Evolutionary conservation across 2,797 vertebrate species (phyloP), one percentile per base, ranked within the genome.

Genomic region (Sparidentex hasta): DNA sequence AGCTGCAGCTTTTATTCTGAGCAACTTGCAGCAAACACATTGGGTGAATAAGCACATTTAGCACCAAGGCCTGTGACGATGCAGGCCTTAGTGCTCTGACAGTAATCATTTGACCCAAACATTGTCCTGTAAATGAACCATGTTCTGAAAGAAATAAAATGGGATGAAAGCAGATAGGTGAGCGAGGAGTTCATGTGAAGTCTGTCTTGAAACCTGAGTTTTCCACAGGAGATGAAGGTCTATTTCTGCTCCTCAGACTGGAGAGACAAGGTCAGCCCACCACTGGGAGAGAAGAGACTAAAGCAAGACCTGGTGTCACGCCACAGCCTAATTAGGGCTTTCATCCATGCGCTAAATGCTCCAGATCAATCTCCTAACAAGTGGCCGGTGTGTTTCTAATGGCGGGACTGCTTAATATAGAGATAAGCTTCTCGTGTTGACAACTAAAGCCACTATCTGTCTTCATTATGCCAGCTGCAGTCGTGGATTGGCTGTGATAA

Each of bases 401-500:
- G 48, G 83, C 72, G 72, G n/a, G 59, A 47, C 66, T 61, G 71
- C 81, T 84, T 90, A 85, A 89, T 89, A 82, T 65, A 85, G 80
- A 86, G 72, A 86, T 76, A 81, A 90, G 79, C 81, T 70, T 66
- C 67, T 56, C 21, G 6, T 58, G 70, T 73, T 78, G 81, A 84
- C 88, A 80, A 83, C 75, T 17, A 38, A 38, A 76, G 72, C 58
- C 54, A 18, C 80, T n/a, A 87, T 92, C 88, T 29, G 58, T 93
- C 90, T 90, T 89, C 89, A 91, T 93, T 90, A 93, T 63, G 65
- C 51, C 4, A 33, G 46, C 81, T 73, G 65, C 17, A n/a, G 68
- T 78, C 4, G 11, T 78, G 68, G 51, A 83, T 51, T 85, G 85
- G 86, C 88, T 83, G 69, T 87, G 87, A 91, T 89, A 73, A 91